Evolutionary conservation across 2,113 vertebrate genomes (phyloP).

Genomic region (Myiagra hebetior): DNA sequence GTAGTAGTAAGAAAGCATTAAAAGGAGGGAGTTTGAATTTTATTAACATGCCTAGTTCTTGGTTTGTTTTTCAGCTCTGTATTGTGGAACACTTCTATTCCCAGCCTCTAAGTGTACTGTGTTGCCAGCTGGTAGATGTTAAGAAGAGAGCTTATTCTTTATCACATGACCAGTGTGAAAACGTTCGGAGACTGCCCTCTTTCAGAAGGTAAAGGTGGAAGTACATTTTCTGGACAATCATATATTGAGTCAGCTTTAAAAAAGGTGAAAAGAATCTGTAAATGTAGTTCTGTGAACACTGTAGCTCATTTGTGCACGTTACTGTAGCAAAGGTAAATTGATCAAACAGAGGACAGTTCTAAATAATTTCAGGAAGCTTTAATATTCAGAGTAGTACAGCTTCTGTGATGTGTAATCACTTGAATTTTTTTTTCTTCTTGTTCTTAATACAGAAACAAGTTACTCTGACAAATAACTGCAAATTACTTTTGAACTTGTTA

Average conservation of each 20-base stretch:
- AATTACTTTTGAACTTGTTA: not conserved
- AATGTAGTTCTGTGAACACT: not conserved
- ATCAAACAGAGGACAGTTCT: not conserved
- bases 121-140: conserved; percentile 78
- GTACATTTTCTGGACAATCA: not conserved
- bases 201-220: conserved; percentile 84
- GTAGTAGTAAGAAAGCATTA: not conserved
- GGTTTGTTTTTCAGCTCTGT: conserved; percentile 80
- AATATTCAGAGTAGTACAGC: not conserved
- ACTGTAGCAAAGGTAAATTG: not conserved
- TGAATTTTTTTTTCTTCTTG: not conserved
- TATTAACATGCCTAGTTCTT: not conserved
- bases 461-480: not conserved
- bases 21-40: not conserved
- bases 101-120: conserved; percentile 89
- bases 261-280: not conserved
- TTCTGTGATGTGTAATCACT: not conserved
- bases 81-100: conserved; percentile 90
- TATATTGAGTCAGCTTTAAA: not conserved
- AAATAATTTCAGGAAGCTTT: not conserved
- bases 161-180: conserved; percentile 80
- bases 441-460: not conserved
- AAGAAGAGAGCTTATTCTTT: conserved; percentile 73
- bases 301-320: not conserved
- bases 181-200: conserved; percentile 84